Conservation (phyloP, 2,113 vertebrate genomes). For the Oryctolagus cuniculus region mOryCun1.1 NC_091435.1:153680501-153681000, state of each 20-base stretch:
- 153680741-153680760: background rate
- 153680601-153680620: background rate
- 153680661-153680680: slow-evolving; percentile 12
- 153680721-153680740: background rate
- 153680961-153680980: slow-evolving; percentile 22
- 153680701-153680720: background rate
- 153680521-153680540: background rate
- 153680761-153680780: background rate
- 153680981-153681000: background rate
- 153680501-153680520: background rate
- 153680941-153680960: background rate
- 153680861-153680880: background rate
- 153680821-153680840: background rate
- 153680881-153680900: background rate
- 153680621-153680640: background rate
- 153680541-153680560: background rate
- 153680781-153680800: background rate
- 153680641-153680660: background rate
- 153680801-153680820: background rate
- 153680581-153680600: background rate
- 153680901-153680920: background rate
- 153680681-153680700: background rate
- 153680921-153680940: background rate
- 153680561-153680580: background rate
- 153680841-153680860: background rate